Evolutionary conservation across 1,140 invertebrate genomes (phyloP).

Genomic region (Periplaneta americana): DNA sequence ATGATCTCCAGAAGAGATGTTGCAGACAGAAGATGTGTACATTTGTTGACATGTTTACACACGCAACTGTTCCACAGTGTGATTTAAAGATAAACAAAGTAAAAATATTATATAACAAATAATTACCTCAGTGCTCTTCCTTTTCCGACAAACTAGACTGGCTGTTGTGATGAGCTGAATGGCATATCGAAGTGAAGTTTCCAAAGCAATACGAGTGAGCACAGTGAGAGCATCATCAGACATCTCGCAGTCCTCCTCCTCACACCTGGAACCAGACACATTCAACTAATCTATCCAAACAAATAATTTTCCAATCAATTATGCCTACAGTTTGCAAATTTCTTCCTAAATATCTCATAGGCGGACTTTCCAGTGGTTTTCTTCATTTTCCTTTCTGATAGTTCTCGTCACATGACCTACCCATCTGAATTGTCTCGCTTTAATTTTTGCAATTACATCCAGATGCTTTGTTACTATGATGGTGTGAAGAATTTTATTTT

Average conservation of each 20-base stretch:
- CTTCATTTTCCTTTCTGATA: too few relatives aligned
- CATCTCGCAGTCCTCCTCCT: constrained; percentile 98
- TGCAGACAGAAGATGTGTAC: too few relatives aligned
- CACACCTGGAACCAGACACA: constrained; percentile 51
- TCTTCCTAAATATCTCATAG: too few relatives aligned
- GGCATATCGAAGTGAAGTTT: constrained; percentile 93
- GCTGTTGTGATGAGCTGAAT: constrained; percentile 98
- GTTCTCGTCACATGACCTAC: too few relatives aligned
- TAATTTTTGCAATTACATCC: too few relatives aligned
- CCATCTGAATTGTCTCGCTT: too few relatives aligned
- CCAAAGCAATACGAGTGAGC: constrained; percentile 85
- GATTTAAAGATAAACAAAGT: not conserved
- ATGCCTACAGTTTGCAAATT: not conserved
- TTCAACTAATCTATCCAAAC: not conserved
- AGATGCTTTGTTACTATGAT: too few relatives aligned
- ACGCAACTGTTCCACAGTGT: too few relatives aligned
- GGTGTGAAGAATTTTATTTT: too few relatives aligned
- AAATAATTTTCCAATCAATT: not conserved
- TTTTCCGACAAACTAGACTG: constrained; percentile 76
- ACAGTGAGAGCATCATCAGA: constrained; percentile 85
- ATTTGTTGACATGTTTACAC: too few relatives aligned
- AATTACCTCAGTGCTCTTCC: constrained; percentile 70
- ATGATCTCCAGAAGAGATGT: too few relatives aligned
- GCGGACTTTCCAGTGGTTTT: too few relatives aligned
- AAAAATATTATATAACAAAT: not conserved